phyloP scores from a whole-genome alignment of 2,888 invertebrate genomes.

The Diloba caeruleocephala region DNA sequence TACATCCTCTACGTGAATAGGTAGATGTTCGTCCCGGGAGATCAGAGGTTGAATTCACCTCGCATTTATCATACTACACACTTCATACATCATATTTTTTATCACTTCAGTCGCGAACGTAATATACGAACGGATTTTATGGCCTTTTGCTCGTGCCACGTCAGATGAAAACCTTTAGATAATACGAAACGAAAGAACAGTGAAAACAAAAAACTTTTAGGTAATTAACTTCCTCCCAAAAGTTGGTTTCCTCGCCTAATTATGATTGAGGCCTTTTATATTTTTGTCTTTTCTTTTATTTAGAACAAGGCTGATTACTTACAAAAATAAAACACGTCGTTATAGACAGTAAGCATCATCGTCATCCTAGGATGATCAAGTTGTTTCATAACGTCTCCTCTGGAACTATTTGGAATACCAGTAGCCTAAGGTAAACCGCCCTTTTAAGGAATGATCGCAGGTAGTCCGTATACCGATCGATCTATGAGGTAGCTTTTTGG shows the following conservation, averaged over 20 bases:
- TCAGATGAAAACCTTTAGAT: constrained; percentile 3
- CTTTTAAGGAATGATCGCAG: background rate
- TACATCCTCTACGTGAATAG: constrained; percentile 25
- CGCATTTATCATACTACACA: constrained; percentile 40
- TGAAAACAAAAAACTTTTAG: constrained; percentile 21
- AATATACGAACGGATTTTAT: constrained; percentile 31
- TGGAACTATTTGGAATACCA: too few species aligned
- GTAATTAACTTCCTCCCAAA: constrained; percentile 38
- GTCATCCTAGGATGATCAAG: background rate
- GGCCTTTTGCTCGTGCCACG: constrained; percentile 14
- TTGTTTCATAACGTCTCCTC: background rate
- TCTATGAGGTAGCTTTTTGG: background rate
- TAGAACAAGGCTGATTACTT: constrained; percentile 1
- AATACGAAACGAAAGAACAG: constrained; percentile 21
- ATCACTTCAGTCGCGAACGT: constrained; percentile 6
- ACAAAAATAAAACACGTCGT: background rate
- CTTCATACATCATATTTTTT: constrained; percentile 41
- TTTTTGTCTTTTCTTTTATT: constrained; percentile 20
- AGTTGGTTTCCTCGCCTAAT: constrained; percentile 27
- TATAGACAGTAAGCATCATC: too few species aligned
- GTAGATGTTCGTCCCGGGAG: constrained; percentile 20
- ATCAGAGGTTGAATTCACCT: constrained; percentile 19
- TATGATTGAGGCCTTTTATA: constrained; percentile 37
- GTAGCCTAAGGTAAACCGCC: background rate
- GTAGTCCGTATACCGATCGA: background rate